phyloP scores from a whole-genome alignment of 2,113 vertebrate species.

The Sus scrofa region T2T-Sscrofa CM000825.6:25608501-25609000 shows the following conservation, averaged over 20 bases:
- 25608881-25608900: neutral
- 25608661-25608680: conserved; percentile 43
- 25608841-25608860: neutral
- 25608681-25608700: conserved; percentile 33
- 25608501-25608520: conserved; percentile 37
- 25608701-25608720: conserved; percentile 61
- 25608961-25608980: neutral
- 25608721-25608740: conserved; percentile 56
- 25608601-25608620: neutral
- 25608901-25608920: conserved; percentile 38
- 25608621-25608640: conserved; percentile 47
- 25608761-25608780: conserved; percentile 60
- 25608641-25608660: neutral
- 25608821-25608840: neutral
- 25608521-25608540: neutral
- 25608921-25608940: neutral
- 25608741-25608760: conserved; percentile 54
- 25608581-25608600: neutral
- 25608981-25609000: neutral
- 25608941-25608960: neutral
- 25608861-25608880: neutral
- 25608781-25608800: conserved; percentile 29
- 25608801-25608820: conserved; percentile 64
- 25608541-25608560: neutral
- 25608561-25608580: neutral